Percentiles rank a stretch among this genome's conserved stretches.
Evolutionary conservation across 2,888 invertebrate species (phyloP).

Genomic region (Zygogramma bicolorata): DNA sequence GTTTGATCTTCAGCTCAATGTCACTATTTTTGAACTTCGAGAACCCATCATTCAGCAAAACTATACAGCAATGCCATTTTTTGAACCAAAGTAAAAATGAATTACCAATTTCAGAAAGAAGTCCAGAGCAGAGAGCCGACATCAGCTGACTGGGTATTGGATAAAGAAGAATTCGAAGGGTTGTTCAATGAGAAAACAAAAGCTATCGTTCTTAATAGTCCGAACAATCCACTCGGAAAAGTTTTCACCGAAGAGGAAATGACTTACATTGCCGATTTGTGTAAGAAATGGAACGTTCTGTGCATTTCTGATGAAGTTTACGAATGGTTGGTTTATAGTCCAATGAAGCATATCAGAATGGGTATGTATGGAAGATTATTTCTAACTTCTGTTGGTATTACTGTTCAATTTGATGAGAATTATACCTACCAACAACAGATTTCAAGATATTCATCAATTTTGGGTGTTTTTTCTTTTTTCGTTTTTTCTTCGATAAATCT

Average conservation of each 20-base stretch:
- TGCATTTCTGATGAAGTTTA: constrained; percentile 98
- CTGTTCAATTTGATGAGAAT: no score
- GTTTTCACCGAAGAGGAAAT: constrained; percentile 80
- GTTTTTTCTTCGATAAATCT: no score
- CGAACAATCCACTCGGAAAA: constrained; percentile 98
- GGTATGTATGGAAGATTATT: constrained; percentile 70
- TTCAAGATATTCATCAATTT: no score
- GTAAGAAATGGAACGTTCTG: constrained; percentile 91
- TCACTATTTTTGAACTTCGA: no score
- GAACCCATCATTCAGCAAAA: no score
- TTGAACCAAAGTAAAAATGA: no score
- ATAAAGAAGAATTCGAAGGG: constrained; percentile 81
- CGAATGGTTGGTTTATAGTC: constrained; percentile 94
- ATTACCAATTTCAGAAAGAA: constrained; percentile 42
- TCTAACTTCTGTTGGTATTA: no score
- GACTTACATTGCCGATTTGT: constrained; percentile 84
- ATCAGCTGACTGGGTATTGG: constrained; percentile 91
- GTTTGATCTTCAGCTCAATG: no score
- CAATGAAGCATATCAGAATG: constrained; percentile 87
- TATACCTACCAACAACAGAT: no score
- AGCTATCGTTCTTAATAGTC: constrained; percentile 94
- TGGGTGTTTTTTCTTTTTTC: no score
- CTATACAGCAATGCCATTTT: no score
- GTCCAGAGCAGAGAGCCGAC: constrained; percentile 65
- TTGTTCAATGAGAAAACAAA: constrained; percentile 92